Percentiles rank a stretch among this genome's conserved stretches.
Conservation (phyloP, 2,113 vertebrate species). For the Engraulis encrasicolus region DNA sequence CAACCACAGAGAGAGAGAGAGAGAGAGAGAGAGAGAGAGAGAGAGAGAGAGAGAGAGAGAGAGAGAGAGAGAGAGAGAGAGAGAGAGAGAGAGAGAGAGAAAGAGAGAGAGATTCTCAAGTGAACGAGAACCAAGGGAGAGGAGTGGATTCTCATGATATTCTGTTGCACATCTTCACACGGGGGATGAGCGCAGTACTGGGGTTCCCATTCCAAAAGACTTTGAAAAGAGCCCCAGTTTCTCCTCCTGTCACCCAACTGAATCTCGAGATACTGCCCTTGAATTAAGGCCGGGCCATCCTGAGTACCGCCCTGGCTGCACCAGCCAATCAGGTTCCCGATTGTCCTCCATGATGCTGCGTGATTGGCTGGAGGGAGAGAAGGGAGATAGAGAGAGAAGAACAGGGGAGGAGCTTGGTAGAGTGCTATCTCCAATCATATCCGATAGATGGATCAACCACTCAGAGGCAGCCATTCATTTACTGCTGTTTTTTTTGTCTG, state of each 20-base stretch:
- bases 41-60: no score
- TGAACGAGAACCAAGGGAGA: no score
- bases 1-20: conserved; percentile 49
- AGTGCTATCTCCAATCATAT: conserved; percentile 70
- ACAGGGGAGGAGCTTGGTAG: conserved; percentile 74
- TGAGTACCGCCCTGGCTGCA: conserved; percentile 73
- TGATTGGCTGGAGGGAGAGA: conserved; percentile 76
- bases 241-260: conserved; percentile 81
- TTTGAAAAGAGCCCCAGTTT: conserved; percentile 70
- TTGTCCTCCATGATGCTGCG: conserved; percentile 82
- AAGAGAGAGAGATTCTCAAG: no score
- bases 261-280: conserved; percentile 76
- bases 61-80: conserved; percentile 69
- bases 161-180: conserved; percentile 33
- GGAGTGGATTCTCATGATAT: background rate
- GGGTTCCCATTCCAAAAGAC: conserved; percentile 61
- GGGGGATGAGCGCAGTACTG: conserved; percentile 70
- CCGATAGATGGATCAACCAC: conserved; percentile 60
- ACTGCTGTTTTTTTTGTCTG: conserved; percentile 59
- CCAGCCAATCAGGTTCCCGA: conserved; percentile 82
- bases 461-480: conserved; percentile 64
- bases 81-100: conserved; percentile 62
- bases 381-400: conserved; percentile 73
- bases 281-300: conserved; percentile 79
- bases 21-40: no score